Evolutionary conservation across 2,888 invertebrate species (phyloP), one percentile per base, ranked within the genome.

Genomic region (Heliconius sara): DNA sequence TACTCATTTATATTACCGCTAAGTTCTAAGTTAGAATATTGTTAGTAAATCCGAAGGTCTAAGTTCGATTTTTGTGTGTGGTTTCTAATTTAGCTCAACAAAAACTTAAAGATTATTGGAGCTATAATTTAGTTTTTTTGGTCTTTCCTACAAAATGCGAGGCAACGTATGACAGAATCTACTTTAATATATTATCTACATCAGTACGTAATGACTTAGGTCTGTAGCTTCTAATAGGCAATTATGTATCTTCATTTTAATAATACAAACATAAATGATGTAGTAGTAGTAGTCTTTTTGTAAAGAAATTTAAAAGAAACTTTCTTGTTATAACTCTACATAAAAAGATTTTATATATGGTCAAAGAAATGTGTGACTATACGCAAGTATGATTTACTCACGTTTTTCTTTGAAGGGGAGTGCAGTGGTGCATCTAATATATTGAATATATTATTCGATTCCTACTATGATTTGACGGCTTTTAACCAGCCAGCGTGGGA

Each of bases 361-460:
- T 39, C 60, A 81, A 85, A 83, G 83, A 82, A 84, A 83, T 60
- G 76, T 74, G 63, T 63, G 63, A 79, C 75, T 85, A 80, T 84
- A 79, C 83, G 79, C 85, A 79, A 82, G 87, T 88, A 87, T 85
- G 85, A 84, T 89, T 89, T 89, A 88, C 90, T 91, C 91, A 92
- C 91, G 92, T 92, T 93, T 92, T 93, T 93, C 84, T 87, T 78
- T 68, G 63, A 78, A 83, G 81, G 90, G 92, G 92, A 87, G 90
- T 84, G 91, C 94, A 94, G 89, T 92, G 93, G 90, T 89, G 93
- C 94, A 91, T 89, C 86, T 85, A 86, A 91, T 87, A 89, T 92
- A 93, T 91, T 91, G 92, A 93, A 93, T 92, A 90, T 89, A 88
- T 91, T 90, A 89, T 89, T 74, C 87, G 57, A 78, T 74, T 73